Conservation (phyloP, 2,888 invertebrate genomes). For the Volucella zonaria region DNA sequence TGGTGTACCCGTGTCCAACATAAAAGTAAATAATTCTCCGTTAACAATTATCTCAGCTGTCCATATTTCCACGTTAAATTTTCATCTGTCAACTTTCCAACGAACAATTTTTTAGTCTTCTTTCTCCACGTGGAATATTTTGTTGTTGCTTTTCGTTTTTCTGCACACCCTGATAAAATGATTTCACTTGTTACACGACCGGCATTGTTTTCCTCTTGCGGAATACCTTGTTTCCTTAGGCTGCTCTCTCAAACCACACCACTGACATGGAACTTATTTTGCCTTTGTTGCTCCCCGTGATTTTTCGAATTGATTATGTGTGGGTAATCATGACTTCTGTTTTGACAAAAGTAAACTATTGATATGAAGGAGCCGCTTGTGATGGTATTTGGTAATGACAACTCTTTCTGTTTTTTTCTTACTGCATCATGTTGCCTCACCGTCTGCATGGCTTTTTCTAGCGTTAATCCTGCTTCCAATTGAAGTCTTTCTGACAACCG, state of each 20-base stretch:
- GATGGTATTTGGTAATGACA: too few species aligned
- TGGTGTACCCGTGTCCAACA: conserved; percentile 23
- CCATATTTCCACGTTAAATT: neutral
- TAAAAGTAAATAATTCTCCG: conserved; percentile 10
- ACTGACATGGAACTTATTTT: neutral
- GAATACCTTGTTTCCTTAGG: conserved; percentile 1
- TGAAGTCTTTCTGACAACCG: too few species aligned
- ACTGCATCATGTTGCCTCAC: too few species aligned
- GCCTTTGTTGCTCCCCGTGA: neutral
- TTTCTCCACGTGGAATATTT: conserved; percentile 34
- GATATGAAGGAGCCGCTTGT: too few species aligned
- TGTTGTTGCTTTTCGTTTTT: conserved; percentile 9
- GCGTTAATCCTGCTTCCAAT: too few species aligned
- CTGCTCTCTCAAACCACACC: conserved; percentile 10
- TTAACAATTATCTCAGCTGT: too few species aligned
- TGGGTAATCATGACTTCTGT: too few species aligned
- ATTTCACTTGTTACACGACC: conserved; percentile 27
- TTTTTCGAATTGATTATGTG: too few species aligned
- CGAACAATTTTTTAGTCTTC: neutral
- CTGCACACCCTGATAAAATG: conserved; percentile 34
- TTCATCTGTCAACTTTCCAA: neutral
- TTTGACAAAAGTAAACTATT: too few species aligned
- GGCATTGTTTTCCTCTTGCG: conserved; percentile 30
- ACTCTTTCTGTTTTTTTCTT: too few species aligned
- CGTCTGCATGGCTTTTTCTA: too few species aligned